phyloP scores from a whole-genome alignment of 2,888 invertebrate species.

The Oligia fasciuncula region DNA sequence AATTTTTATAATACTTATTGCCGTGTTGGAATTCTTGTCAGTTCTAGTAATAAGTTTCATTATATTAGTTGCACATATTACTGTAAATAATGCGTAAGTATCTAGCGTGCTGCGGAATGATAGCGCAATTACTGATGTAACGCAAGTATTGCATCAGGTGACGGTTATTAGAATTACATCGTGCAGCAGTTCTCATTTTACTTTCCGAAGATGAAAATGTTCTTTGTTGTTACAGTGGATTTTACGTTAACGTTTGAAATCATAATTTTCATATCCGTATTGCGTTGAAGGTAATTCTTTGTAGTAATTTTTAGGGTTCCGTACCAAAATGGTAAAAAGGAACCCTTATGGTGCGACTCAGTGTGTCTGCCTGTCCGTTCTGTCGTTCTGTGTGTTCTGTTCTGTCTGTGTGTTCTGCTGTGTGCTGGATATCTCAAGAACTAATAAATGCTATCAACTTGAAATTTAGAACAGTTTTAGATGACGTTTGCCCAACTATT shows the following conservation, averaged over 20 bases:
- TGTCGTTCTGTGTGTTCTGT: no score
- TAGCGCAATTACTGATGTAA: slow-evolving; percentile 57
- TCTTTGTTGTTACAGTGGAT: slow-evolving; percentile 15
- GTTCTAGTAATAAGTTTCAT: slow-evolving; percentile 52
- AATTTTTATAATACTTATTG: slow-evolving; percentile 59
- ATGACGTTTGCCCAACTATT: no score
- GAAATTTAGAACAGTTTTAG: no score
- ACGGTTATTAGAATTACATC: slow-evolving; percentile 23
- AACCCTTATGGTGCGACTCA: no score
- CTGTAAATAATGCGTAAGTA: slow-evolving; percentile 54
- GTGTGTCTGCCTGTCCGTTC: no score
- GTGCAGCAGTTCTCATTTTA: slow-evolving; percentile 25
- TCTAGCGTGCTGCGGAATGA: slow-evolving; percentile 37
- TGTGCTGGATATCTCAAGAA: no score
- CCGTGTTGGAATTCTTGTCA: slow-evolving; percentile 55
- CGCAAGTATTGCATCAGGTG: slow-evolving; percentile 36
- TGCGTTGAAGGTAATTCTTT: neutral
- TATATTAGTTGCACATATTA: slow-evolving; percentile 61
- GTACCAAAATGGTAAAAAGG: no score
- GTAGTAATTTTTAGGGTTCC: neutral
- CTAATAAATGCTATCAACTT: no score
- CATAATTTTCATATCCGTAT: neutral
- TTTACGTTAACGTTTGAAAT: neutral
- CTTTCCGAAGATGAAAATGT: slow-evolving; percentile 10
- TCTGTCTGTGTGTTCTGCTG: no score